Evolutionary conservation across 2,888 invertebrate genomes (phyloP).

Genomic region (Tethea ocularis): DNA sequence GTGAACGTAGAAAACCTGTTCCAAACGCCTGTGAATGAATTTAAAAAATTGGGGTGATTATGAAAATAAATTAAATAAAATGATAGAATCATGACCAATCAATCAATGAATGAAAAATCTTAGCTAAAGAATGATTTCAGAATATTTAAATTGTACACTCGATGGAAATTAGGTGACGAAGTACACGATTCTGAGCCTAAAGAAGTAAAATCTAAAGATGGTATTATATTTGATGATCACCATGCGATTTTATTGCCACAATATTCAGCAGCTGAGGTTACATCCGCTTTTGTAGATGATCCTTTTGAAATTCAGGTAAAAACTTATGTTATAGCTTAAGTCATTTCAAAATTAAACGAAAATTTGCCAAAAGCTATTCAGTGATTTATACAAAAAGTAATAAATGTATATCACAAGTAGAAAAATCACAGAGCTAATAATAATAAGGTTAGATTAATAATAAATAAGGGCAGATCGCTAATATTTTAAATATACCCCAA

Average conservation of each 20-base stretch:
- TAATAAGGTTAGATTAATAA: too few relatives aligned
- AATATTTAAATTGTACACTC: conserved; percentile 59
- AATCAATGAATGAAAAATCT: background rate
- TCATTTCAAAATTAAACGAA: too few relatives aligned
- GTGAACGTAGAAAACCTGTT: conserved; percentile 59
- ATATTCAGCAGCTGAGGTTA: conserved; percentile 34
- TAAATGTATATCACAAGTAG: too few relatives aligned
- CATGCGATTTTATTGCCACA: conserved; percentile 45
- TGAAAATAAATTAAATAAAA: conserved; percentile 1
- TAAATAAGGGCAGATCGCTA: too few relatives aligned
- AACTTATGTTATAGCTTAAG: background rate
- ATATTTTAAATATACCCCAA: too few relatives aligned
- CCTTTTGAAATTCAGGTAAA: conserved; percentile 58
- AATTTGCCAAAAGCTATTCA: too few relatives aligned
- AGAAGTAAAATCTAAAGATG: conserved; percentile 26
- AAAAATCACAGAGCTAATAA: too few relatives aligned
- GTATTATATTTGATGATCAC: conserved; percentile 55
- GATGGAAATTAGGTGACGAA: conserved; percentile 55
- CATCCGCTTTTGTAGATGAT: conserved; percentile 49
- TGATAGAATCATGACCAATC: too few relatives aligned
- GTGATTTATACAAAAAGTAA: too few relatives aligned
- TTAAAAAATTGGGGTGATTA: conserved; percentile 54
- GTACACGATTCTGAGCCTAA: conserved; percentile 45
- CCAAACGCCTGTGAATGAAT: conserved; percentile 53
- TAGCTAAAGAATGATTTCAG: conserved; percentile 38